Evolutionary conservation across 2,113 vertebrate species (phyloP).

Genomic region (Neodon shergylaensis): DNA sequence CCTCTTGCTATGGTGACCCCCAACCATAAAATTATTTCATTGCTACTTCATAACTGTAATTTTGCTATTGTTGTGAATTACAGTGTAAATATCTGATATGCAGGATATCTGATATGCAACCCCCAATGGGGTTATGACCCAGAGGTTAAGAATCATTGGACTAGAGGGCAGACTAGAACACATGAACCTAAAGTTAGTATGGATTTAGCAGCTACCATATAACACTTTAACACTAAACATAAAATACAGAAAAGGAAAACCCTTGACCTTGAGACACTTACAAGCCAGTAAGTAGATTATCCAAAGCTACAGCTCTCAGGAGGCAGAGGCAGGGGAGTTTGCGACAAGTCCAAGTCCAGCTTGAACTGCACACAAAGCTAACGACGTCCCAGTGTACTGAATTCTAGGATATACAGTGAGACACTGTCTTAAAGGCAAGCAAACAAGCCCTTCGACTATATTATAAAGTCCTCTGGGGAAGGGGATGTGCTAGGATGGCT

Average conservation of each 20-base stretch:
- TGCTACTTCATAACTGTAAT: background rate
- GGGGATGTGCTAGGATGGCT: background rate
- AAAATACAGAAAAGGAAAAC: background rate
- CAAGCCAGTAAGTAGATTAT: background rate
- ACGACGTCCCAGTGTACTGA: background rate
- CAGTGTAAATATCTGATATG: background rate
- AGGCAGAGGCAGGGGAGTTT: background rate
- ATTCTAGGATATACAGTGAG: background rate
- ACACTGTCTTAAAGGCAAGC: background rate
- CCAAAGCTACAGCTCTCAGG: background rate
- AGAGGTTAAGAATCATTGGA: background rate
- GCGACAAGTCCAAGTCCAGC: background rate
- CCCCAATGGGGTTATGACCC: background rate
- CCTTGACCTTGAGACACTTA: background rate
- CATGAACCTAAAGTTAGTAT: background rate
- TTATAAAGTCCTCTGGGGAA: background rate
- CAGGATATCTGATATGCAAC: background rate
- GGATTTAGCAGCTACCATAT: background rate
- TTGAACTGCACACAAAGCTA: background rate
- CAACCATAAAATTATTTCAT: background rate
- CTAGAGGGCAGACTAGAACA: background rate
- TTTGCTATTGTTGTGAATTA: background rate
- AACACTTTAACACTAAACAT: background rate
- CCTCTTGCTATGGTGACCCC: background rate
- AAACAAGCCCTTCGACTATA: background rate